Base-by-base conservation (phyloP, 1,140 invertebrate species). In the Calliopsis andreniformis region DNA sequence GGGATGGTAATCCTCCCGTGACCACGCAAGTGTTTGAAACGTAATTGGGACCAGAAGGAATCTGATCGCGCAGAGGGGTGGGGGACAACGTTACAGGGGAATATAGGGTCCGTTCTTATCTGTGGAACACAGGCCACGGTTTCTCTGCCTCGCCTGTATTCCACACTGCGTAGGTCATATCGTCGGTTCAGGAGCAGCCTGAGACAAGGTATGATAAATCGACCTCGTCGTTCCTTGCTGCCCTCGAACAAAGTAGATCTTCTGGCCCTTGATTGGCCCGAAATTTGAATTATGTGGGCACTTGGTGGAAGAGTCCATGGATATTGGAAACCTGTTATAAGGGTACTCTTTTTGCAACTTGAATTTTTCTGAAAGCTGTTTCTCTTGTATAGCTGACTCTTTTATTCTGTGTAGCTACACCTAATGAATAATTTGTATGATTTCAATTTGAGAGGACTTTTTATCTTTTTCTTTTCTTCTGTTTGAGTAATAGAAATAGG, bases 71-170 rank as follows among this genome's bases (percentile, higher is more conserved):
- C 12, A 49, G 76, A 78, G 67, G 80, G 79, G 62, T 69, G 73
- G 69, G 73, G 49, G 73, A 39, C 71, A 64, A 64, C 45, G 64
- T 81, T 72, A 56, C 73, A 18, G 30, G 30, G n/a, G 55, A 56
- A 90, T 89, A 88, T 89, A 90, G 89, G 87, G 90, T 89, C 87
- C 87, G 84, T 88, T 82, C 89, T 91, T 92, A 92, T 91, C 90
- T 90, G 67, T 84, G 78, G 80, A 86, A 88, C 89, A 85, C 90
- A 87, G 87, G 86, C 87, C 80, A 81, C 86, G 35, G 80, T 79
- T 78, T 80, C 72, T 79, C 69, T 64, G n/a, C 69, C 77, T 72
- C 77, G 76, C 76, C n/a, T 64, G 28, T 58, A 56, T 69, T 81
- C 59, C 51, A 18, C 49, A 43, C 62, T 51, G 56, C 68, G n/a